Percentiles rank a stretch among this genome's conserved stretches.
Evolutionary conservation across 2,113 vertebrate species (phyloP).

Genomic region (Antidorcas marsupialis): DNA sequence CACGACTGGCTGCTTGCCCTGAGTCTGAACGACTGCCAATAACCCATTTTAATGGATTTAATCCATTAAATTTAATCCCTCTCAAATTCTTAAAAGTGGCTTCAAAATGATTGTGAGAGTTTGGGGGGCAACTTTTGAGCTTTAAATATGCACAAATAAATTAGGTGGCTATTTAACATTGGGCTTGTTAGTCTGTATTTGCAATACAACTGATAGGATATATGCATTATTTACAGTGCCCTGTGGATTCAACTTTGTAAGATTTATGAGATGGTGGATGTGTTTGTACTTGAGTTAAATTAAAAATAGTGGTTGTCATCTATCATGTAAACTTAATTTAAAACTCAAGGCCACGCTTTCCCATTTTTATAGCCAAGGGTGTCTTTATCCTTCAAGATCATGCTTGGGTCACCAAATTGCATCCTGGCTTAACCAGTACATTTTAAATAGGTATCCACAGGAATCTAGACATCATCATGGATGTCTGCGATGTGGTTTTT

Average conservation of each 20-base stretch:
- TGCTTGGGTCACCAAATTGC: not conserved
- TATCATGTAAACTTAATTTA: constrained; percentile 33
- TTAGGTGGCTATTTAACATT: not conserved
- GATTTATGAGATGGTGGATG: constrained; percentile 36
- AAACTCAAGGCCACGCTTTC: not conserved
- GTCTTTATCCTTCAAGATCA: not conserved
- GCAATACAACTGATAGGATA: not conserved
- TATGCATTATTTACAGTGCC: constrained; percentile 22
- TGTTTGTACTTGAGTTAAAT: constrained; percentile 13
- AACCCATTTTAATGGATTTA: constrained; percentile 13
- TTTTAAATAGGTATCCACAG: not conserved
- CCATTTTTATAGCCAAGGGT: constrained; percentile 20
- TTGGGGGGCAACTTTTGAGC: not conserved
- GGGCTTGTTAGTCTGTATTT: not conserved
- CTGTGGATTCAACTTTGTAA: constrained; percentile 4
- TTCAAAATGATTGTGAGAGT: not conserved
- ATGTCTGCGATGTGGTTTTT: not conserved
- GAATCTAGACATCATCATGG: not conserved
- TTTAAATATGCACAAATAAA: constrained; percentile 23
- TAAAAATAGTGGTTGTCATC: constrained; percentile 1
- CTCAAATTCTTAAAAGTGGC: not conserved
- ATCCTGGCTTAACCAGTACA: not conserved
- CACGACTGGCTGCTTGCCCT: constrained; percentile 8
- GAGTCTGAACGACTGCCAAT: not conserved
- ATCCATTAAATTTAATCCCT: not conserved